A percentile compares a stretch with the other conserved stretches of the same genome.
Conservation (phyloP, 2,888 invertebrate genomes). For the Flexamia atlantica region DNA sequence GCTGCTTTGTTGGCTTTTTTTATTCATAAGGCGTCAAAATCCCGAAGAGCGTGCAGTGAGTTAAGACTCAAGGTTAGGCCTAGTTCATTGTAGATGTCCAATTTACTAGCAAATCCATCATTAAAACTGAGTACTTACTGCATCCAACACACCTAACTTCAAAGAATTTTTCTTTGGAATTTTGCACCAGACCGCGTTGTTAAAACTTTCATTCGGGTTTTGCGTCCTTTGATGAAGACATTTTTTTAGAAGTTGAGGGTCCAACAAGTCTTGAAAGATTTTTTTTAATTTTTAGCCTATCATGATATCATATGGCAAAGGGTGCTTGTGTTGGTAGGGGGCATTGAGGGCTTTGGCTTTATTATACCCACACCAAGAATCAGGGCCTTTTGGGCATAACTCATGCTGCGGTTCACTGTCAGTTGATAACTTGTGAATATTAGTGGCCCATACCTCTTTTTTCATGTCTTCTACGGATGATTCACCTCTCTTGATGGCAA, state of each 20-base stretch:
- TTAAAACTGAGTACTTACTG: conserved; percentile 15
- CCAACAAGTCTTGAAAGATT: conserved; percentile 39
- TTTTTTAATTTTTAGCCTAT: conserved; percentile 63
- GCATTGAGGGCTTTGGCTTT: conserved; percentile 58
- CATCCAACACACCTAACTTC: conserved; percentile 36
- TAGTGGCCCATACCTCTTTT: conserved; percentile 70
- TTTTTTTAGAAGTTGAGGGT: conserved; percentile 11
- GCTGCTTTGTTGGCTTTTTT: conserved; percentile 22
- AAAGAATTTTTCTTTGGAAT: conserved; percentile 28
- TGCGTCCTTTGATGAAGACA: conserved; percentile 4
- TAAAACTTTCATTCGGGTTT: conserved; percentile 7
- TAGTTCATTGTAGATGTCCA: not conserved
- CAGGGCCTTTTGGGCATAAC: conserved; percentile 66
- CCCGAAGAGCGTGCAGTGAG: not conserved
- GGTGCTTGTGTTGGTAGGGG: conserved; percentile 7
- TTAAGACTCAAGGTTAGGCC: not conserved
- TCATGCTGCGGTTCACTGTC: conserved; percentile 67
- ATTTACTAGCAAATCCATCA: conserved; percentile 24
- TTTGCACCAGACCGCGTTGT: not conserved
- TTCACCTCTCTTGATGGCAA: conserved; percentile 68
- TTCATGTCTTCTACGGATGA: conserved; percentile 68
- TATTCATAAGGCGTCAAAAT: not conserved
- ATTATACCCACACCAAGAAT: conserved; percentile 68
- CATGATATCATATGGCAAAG: conserved; percentile 46
- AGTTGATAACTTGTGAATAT: conserved; percentile 66